Percentiles rank a stretch among this genome's conserved stretches.
phyloP scores from a whole-genome alignment of 2,113 vertebrate genomes.

The Notothenia rossii region DNA sequence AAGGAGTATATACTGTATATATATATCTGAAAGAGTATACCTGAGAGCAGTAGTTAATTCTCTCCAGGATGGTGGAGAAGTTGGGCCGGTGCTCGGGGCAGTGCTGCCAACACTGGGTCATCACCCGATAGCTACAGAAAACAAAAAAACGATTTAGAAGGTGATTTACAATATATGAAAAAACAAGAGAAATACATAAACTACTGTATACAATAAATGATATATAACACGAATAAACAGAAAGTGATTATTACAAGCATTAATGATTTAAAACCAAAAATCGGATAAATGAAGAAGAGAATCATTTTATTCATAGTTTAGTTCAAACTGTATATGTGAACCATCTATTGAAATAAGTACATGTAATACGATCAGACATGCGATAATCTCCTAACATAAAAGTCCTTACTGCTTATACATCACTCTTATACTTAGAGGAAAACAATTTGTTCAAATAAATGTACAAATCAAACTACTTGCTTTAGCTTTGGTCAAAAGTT shows the following conservation, averaged over 20 bases:
- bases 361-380: background rate
- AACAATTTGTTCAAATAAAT: too few relatives aligned
- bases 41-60: conserved; percentile 93
- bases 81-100: conserved; percentile 91
- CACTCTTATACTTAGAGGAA: background rate
- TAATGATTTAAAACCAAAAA: too few relatives aligned
- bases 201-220: too few relatives aligned
- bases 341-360: too few relatives aligned
- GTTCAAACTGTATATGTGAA: background rate
- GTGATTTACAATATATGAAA: too few relatives aligned
- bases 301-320: background rate
- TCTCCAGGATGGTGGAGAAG: conserved; percentile 92
- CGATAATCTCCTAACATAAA: background rate
- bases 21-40: conserved; percentile 69
- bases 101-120: conserved; percentile 97
- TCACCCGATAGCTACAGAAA: conserved; percentile 88
- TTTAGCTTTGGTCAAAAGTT: too few relatives aligned
- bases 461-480: too few relatives aligned
- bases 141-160: too few relatives aligned
- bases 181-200: too few relatives aligned
- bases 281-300: background rate
- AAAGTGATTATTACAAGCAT: too few relatives aligned
- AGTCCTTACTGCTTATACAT: background rate
- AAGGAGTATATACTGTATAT: background rate
- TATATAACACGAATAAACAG: too few relatives aligned